These are phyloP conservation scores for Drosophila nigritarsus DNA, from an alignment of 2,888 invertebrate genomes.

Conservation along the genomic window DNA sequence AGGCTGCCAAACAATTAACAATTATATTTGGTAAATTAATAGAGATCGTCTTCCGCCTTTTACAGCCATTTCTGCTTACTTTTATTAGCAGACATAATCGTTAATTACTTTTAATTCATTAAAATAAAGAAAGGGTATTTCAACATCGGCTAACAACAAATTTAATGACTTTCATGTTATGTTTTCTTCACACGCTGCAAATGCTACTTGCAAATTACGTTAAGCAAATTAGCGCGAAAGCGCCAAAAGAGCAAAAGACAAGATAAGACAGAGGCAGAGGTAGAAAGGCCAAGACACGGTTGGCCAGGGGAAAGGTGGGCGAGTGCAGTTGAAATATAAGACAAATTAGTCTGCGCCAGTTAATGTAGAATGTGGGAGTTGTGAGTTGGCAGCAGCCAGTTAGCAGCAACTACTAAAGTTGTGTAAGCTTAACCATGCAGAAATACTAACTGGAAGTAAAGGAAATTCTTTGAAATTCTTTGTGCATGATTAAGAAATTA, in stretches of 20 bases:
- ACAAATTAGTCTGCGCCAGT: constrained; percentile 63
- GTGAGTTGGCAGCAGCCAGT: constrained; percentile 14
- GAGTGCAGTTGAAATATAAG: constrained; percentile 47
- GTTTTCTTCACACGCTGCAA: constrained; percentile 61
- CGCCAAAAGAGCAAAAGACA: constrained; percentile 58
- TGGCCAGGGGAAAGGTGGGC: constrained; percentile 1
- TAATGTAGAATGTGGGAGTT: constrained; percentile 32
- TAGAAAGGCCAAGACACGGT: not conserved
- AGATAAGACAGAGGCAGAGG: constrained; percentile 31
- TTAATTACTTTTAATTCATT: not conserved
- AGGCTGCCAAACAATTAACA: not conserved
- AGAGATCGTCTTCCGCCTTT: not conserved
- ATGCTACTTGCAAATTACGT: constrained; percentile 72
- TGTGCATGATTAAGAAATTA: not conserved
- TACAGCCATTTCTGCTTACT: not conserved
- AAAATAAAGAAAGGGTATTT: constrained; percentile 26
- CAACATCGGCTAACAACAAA: constrained; percentile 14
- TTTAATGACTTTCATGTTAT: constrained; percentile 8
- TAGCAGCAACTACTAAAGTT: constrained; percentile 2
- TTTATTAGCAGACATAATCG: not conserved
- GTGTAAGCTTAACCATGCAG: not conserved
- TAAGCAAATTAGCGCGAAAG: constrained; percentile 75
- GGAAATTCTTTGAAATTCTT: not conserved
- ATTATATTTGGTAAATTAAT: not conserved
- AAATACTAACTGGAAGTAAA: not conserved